A percentile compares a stretch with the other conserved stretches of the same genome.
Conservation (phyloP, 2,888 invertebrate genomes). For the Julus scandinavius region DNA sequence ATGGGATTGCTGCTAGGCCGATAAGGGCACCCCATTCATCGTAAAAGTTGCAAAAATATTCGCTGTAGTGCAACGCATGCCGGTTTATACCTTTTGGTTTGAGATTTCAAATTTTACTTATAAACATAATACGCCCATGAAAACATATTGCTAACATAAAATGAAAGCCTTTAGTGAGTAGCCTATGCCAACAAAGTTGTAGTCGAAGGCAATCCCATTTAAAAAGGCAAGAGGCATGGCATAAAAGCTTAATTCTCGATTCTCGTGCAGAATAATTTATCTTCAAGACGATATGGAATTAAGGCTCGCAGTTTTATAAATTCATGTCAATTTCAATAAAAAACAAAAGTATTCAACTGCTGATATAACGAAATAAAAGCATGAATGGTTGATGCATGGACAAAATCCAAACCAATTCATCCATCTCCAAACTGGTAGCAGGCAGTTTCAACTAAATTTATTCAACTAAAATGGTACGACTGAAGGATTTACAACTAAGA, state of each 20-base stretch:
- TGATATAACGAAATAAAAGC: constrained; percentile 23
- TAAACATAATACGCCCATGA: constrained; percentile 47
- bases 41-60: background rate
- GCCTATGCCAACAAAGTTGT: constrained; percentile 29
- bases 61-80: constrained; percentile 22
- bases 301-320: background rate
- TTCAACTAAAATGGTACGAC: too few relatives aligned
- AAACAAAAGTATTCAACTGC: background rate
- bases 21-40: constrained; percentile 34
- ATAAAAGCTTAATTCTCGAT: constrained; percentile 30
- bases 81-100: constrained; percentile 44
- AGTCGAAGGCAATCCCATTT: constrained; percentile 12
- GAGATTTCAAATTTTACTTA: constrained; percentile 47
- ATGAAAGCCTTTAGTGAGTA: constrained; percentile 40
- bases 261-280: constrained; percentile 39
- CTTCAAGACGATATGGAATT: background rate
- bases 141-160: constrained; percentile 49
- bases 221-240: constrained; percentile 35
- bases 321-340: constrained; percentile 34
- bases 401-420: background rate
- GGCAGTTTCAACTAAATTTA: too few relatives aligned
- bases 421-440: too few relatives aligned
- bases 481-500: too few relatives aligned
- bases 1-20: constrained; percentile 34
- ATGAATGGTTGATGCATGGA: background rate